phyloP scores from a whole-genome alignment of 2,113 vertebrate genomes.

The Hiodon alosoides region DNA sequence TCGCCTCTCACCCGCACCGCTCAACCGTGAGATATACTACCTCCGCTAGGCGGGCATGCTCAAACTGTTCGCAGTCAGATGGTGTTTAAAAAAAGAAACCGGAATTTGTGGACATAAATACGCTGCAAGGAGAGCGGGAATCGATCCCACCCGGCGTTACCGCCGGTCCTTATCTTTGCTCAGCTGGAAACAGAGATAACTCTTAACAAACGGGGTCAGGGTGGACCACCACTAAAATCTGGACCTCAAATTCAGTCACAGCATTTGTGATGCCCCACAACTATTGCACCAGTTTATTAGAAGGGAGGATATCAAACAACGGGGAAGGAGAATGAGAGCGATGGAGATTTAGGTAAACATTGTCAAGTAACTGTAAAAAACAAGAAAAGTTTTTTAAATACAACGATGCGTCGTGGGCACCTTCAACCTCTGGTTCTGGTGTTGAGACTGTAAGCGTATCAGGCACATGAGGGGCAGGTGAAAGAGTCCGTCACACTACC shows the following conservation, averaged over 20 bases:
- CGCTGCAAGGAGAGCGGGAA: neutral
- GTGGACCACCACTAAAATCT: neutral
- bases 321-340: too few species aligned
- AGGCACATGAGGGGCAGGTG: neutral
- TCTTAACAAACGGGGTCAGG: neutral
- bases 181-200: slow-evolving; percentile 1
- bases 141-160: neutral
- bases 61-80: too few species aligned
- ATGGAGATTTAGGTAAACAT: too few species aligned
- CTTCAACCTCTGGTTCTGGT: neutral
- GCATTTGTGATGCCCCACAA: neutral
- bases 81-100: too few species aligned
- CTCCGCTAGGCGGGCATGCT: too few species aligned
- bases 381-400: neutral
- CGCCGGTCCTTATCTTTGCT: neutral
- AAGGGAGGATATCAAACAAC: neutral
- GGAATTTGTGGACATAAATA: neutral
- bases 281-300: neutral
- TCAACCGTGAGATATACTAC: too few species aligned
- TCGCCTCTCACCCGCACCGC: too few species aligned
- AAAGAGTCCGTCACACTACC: neutral
- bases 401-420: neutral
- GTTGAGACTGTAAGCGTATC: neutral
- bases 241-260: slow-evolving; percentile 4
- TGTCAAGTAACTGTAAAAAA: neutral